Base-by-base conservation (phyloP, 2,113 vertebrate genomes). In the Dromiciops gliroides region DNA sequence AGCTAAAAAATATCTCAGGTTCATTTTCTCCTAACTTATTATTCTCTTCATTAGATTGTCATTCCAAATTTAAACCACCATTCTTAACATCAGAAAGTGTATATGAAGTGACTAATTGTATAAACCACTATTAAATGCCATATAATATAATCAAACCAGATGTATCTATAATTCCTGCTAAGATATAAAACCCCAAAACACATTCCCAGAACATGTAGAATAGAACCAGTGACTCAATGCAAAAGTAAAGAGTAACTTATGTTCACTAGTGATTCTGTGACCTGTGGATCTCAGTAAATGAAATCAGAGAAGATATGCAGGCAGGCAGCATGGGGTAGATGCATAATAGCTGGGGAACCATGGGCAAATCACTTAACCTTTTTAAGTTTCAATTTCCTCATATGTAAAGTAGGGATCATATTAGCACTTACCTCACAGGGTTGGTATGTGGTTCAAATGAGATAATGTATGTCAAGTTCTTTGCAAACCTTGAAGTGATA, bases 1-100 rank as follows among this genome's bases (percentile, higher is more conserved):
- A 83, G 28, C 94, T 56, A 51, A 75, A 95, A 93, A 94, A 48
- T 92, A 24, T n/a, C 44, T 14, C 51, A 22, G 16, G 67, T 83
- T 44, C 19, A 44, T 83, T 83, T 83, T 83, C 56, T 83, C 2
- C 67, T 83, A 83, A 92, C 56, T 95, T 24, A 47, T 93, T 12
- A 89, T 83, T 93, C 44, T 92, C n/a, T 51, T 50, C 14, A 1
- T 10, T 92, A 90, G 12, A 51, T 92, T 93, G 56, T 95, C 6
- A 92, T 96, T 94, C 50, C 19, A 97, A 92, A 90, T 49, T 91
- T 75, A 23, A 23, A 88, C 24, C 83, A 24, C 94, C 24, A 56
- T 92, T 48, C 91, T 94, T 92, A 90, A 26, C 25, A 53, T 53
- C 48, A 23, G 92, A 91, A 91, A 75, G 28, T 88, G 48, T 52